Evolutionary conservation across 2,113 vertebrate genomes (phyloP).

Genomic region (Elgaria multicarinata): DNA sequence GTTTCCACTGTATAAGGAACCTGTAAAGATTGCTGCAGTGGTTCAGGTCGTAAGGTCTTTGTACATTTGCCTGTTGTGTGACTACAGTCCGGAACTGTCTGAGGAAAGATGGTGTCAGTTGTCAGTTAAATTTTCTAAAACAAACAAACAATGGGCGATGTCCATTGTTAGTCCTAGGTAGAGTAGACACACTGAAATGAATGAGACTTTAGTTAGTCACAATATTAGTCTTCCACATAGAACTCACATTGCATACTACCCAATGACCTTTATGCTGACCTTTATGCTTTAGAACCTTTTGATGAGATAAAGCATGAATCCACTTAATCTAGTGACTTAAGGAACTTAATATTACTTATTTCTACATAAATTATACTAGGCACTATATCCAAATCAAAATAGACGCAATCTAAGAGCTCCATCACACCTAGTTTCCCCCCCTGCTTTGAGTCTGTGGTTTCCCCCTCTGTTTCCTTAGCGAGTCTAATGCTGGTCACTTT

Average conservation of each 20-base stretch:
- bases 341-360: background rate
- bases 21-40: background rate
- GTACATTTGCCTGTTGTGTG: background rate
- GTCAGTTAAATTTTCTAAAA: background rate
- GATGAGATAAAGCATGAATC: background rate
- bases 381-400: background rate
- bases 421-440: no score
- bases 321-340: background rate
- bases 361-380: no score
- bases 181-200: no score
- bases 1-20: background rate
- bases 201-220: no score
- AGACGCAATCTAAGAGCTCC: no score
- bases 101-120: background rate
- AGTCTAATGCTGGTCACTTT: no score
- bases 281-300: background rate
- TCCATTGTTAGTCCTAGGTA: no score
- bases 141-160: background rate
- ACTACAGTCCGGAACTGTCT: background rate
- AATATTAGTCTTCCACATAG: no score
- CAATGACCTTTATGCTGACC: background rate
- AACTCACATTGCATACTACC: no score
- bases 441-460: no score
- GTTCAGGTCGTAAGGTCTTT: background rate
- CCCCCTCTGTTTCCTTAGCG: no score